Evolutionary conservation across 2,888 invertebrate species (phyloP).

Genomic region (Orthosia gracilis): DNA sequence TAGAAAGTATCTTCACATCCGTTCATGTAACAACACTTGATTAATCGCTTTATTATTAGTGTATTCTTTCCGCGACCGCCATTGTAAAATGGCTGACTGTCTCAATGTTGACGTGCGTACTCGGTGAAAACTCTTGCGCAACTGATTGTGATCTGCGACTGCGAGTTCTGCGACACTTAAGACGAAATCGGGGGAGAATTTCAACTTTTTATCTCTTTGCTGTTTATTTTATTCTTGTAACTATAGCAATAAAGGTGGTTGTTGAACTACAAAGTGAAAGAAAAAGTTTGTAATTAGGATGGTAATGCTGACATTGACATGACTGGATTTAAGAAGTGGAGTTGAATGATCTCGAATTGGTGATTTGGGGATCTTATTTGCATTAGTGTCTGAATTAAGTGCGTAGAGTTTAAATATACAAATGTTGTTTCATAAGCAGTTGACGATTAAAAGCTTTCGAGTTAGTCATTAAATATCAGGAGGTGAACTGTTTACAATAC

Average conservation of each 20-base stretch:
- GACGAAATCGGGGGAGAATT: constrained; percentile 49
- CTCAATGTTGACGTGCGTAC: constrained; percentile 68
- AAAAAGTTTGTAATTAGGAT: constrained; percentile 31
- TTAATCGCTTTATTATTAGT: constrained; percentile 79
- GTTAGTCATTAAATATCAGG: too few relatives aligned
- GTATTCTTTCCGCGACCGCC: constrained; percentile 74
- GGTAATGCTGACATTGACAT: constrained; percentile 58
- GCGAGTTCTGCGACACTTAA: constrained; percentile 65
- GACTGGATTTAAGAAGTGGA: constrained; percentile 29
- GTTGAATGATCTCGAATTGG: constrained; percentile 34
- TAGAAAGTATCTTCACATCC: constrained; percentile 78
- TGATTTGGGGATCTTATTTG: constrained; percentile 10
- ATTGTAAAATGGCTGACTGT: constrained; percentile 71
- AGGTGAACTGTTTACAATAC: too few relatives aligned
- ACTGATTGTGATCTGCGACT: constrained; percentile 73
- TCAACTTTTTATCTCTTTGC: background rate
- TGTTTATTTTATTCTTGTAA: constrained; percentile 18
- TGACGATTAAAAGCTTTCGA: background rate
- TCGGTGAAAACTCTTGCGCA: constrained; percentile 82
- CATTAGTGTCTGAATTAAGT: constrained; percentile 19
- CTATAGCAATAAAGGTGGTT: constrained; percentile 15
- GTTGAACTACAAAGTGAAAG: constrained; percentile 21
- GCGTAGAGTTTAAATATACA: background rate
- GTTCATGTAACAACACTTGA: constrained; percentile 80
- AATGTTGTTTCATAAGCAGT: background rate